Conservation (phyloP, 53 echinoderm and acorn worm genomes). For the Antedon mediterranea region DNA sequence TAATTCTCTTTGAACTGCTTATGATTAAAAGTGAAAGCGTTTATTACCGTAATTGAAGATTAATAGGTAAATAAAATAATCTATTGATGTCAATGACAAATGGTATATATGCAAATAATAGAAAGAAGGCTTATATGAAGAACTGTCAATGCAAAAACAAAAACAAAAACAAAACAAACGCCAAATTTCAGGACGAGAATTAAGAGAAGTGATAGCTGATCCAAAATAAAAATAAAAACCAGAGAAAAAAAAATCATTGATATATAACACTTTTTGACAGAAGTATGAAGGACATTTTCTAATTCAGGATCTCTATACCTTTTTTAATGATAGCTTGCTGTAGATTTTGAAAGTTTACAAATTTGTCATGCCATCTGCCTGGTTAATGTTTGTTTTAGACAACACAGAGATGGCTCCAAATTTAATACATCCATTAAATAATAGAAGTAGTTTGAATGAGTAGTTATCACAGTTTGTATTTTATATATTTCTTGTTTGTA, state of each 20-base stretch:
- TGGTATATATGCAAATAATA: no score
- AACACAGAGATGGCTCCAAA: neutral
- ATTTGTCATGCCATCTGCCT: neutral
- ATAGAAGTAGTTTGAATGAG: neutral
- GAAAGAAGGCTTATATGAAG: neutral
- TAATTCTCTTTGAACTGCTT: no score
- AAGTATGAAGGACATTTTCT: neutral
- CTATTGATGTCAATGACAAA: no score
- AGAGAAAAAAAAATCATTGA: neutral
- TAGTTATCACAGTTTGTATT: neutral
- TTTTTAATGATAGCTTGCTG: neutral
- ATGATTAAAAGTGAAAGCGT: no score
- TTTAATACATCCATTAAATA: neutral
- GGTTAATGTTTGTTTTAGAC: neutral
- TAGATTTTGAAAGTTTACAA: neutral
- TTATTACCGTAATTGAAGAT: neutral
- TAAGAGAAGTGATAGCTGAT: neutral
- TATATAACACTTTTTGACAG: neutral
- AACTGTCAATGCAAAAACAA: neutral
- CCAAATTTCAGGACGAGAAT: neutral
- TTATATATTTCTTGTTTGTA: neutral
- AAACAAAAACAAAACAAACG: no score
- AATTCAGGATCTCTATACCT: neutral
- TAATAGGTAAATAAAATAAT: neutral
- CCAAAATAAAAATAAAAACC: neutral